Base-by-base conservation (phyloP, 2,113 vertebrate genomes). In the Trinectes maculatus region DNA sequence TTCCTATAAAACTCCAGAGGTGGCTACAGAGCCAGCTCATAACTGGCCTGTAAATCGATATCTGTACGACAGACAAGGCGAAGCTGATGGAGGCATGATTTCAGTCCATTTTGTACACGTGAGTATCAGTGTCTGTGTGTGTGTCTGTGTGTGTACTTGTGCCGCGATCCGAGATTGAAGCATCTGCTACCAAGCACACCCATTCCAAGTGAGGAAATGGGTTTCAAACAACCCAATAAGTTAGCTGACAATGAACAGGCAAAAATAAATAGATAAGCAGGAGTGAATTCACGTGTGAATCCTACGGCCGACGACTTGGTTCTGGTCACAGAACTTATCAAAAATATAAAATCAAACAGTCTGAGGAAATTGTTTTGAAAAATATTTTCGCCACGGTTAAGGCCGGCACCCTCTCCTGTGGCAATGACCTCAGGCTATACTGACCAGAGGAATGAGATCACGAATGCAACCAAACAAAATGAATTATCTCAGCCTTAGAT, bases 21-120 rank as follows among this genome's bases (percentile, higher is more conserved):
- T 62, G 75, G 68, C 79, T 77, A 64, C 75, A 64, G 68, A 89
- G 82, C 86, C 67, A 80, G 79, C 81, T 83, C 58, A 78, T 82
- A 81, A 81, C 73, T 67, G 70, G 61, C 67, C 77, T 86, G 60
- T 69, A 87, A 87, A 91, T 90, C 79, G 58, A 89, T 86, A 88
- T 73, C 74, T 79, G 57, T 68, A 76, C 22, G 53, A 82, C 73
- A 70, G 84, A 85, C 83, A 77, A 79, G 83, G 67, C 78, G 80
- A 62, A 87, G 77, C 83, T 86, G 87, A 89, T 83, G 74, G 76
- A 80, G 75, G 80, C 74, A 65, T 71, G 74, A 64, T 83, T 76
- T 55, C 58, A 54, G 71, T 46, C 62, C 59, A 67, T 43, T 9
- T 2, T 51, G 40, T 54, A 54, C 43, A 34, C 44, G 6, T 33